Conservation (phyloP, 2,113 vertebrate species). For the Mormyrus lacerda region DNA sequence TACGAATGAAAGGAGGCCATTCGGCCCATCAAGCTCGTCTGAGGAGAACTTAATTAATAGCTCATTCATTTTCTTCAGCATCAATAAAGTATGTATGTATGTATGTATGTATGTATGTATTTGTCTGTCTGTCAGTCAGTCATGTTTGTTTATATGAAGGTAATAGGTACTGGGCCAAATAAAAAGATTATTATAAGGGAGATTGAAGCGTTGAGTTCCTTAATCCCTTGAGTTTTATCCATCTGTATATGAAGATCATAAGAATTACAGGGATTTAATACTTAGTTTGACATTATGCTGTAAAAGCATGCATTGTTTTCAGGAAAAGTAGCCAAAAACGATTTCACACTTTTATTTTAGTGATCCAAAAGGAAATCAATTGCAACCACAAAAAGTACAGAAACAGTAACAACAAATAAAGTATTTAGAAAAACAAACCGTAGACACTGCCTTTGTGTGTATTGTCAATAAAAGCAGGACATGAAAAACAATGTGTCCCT, state of each 20-base stretch:
- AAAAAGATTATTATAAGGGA: background rate
- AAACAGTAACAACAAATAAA: background rate
- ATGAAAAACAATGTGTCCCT: background rate
- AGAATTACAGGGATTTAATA: background rate
- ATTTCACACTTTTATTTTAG: background rate
- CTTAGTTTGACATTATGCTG: background rate
- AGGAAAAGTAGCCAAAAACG: background rate
- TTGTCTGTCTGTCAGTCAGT: no score
- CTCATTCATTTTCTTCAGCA: no score
- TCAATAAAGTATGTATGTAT: no score
- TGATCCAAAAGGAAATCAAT: background rate
- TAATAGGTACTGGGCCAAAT: background rate
- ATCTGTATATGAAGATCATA: background rate
- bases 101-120: no score
- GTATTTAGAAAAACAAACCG: background rate
- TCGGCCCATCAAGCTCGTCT: no score
- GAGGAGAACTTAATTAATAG: no score
- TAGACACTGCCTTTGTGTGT: background rate
- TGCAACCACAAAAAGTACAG: background rate
- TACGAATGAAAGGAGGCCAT: no score
- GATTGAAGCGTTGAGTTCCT: background rate
- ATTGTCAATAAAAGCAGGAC: background rate
- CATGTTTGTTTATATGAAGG: background rate
- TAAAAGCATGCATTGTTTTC: background rate
- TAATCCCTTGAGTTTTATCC: background rate